These are phyloP conservation scores for Pyrrhia umbra DNA, from an alignment of 2,888 invertebrate genomes.

Conservation along the genomic window DNA sequence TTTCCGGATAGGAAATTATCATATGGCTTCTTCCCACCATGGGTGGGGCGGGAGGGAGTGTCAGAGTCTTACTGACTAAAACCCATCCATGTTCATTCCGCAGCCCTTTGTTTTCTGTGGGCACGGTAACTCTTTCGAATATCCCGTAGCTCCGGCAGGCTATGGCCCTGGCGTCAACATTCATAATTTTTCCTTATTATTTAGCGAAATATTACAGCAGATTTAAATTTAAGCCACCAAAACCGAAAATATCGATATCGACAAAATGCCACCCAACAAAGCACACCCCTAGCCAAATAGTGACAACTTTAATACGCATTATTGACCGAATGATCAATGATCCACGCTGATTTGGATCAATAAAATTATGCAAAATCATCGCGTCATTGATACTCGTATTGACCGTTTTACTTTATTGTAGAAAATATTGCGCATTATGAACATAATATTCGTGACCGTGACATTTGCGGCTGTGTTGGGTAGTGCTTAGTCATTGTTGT, in stretches of 20 bases:
- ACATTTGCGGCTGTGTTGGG: slow-evolving; percentile 49
- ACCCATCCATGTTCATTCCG: too few species aligned
- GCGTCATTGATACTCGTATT: slow-evolving; percentile 78
- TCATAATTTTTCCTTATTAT: background rate
- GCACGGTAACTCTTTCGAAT: too few species aligned
- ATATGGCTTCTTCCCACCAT: too few species aligned
- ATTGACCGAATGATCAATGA: slow-evolving; percentile 88
- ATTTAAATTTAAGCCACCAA: background rate
- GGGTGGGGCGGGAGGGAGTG: too few species aligned
- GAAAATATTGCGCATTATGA: slow-evolving; percentile 69
- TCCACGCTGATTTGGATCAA: slow-evolving; percentile 87
- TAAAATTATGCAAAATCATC: slow-evolving; percentile 90
- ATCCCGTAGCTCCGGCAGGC: too few species aligned
- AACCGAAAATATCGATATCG: slow-evolving; percentile 53
- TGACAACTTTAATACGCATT: slow-evolving; percentile 83
- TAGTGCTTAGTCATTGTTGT: slow-evolving; percentile 57
- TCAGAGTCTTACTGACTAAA: too few species aligned
- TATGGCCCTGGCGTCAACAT: too few species aligned
- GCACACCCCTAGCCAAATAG: slow-evolving; percentile 69
- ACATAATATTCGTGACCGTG: slow-evolving; percentile 52
- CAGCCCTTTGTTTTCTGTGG: too few species aligned
- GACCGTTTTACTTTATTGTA: slow-evolving; percentile 80
- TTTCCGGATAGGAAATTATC: too few species aligned
- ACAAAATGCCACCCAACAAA: slow-evolving; percentile 1
- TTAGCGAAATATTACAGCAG: background rate